Base-by-base conservation (phyloP, 2,113 vertebrate species). In the Leptosomus discolor region DNA sequence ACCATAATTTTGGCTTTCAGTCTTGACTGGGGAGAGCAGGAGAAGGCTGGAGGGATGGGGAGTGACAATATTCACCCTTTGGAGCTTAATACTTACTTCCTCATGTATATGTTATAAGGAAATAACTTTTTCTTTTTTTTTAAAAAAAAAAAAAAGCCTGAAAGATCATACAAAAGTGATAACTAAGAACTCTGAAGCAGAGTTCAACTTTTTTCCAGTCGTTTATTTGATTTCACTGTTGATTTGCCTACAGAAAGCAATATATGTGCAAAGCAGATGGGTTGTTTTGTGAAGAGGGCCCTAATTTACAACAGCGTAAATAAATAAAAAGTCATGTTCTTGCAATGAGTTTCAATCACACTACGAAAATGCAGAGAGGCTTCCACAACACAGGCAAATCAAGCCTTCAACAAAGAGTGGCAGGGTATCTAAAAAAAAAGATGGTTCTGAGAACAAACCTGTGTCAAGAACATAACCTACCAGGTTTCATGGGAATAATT, bases 401-500 rank as follows among this genome's bases (percentile, higher is more conserved):
- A 97, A 95, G 65, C 86, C 95, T 95, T 97, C 69, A 75, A 95
- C 95, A 94, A 78, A 69, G 75, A 90, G 92, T 60, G 53, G 74
- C 84, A 90, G 37, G 46, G 50, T 63, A 74, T 83, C 85, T 83
- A 45, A 87, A 83, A 87, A 88, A 71, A 51, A 46, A 91, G 39
- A 92, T 67, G 70, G 43, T 94, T 97, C 91, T 82, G 84, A 95
- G 61, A 92, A 96, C 96, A 96, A 97, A 97, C 83, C 91, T 95
- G 95, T 30, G 91, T 32, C 80, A 82, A 94, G 80, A 76, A 94
- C 80, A 79, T 75, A 97, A 97, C 95, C 92, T 97, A 95, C 96
- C 92, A 94, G 94, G 92, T 83, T 90, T 96, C 96, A 97, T 79
- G 69, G 92, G 95, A 97, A 92, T 95, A 94, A 97, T 95, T 95